Conservation (phyloP, 2,113 vertebrate genomes). For the Proteles cristata region DNA sequence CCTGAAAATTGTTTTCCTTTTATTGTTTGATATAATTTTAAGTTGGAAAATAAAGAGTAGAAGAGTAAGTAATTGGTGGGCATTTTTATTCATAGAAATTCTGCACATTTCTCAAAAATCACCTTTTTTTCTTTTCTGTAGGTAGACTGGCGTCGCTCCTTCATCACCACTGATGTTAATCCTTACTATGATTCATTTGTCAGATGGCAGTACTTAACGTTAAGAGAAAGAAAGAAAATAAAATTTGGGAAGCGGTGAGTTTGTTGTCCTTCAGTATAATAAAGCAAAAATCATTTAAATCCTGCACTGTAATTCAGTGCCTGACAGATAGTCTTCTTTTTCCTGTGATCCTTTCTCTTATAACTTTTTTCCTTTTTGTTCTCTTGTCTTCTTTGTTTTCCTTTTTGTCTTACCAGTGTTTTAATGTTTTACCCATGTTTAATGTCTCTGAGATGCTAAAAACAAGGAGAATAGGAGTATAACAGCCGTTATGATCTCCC, state of each 20-base stretch:
- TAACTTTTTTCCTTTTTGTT: background rate
- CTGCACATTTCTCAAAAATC: background rate
- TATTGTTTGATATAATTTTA: background rate
- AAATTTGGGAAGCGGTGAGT: constrained; percentile 98
- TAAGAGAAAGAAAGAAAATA: constrained; percentile 96
- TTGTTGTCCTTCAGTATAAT: background rate
- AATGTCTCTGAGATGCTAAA: constrained; percentile 27
- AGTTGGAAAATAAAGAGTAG: constrained; percentile 14
- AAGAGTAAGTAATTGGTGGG: background rate
- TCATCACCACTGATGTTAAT: constrained; percentile 97
- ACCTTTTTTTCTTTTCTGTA: constrained; percentile 69
- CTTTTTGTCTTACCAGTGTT: background rate
- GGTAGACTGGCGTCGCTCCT: constrained; percentile 98
- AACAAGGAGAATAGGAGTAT: background rate
- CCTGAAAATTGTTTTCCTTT: constrained; percentile 9
- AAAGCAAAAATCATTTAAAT: constrained; percentile 3
- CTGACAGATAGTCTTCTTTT: background rate
- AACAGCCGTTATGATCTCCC: constrained; percentile 9
- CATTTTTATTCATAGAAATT: background rate
- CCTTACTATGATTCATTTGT: constrained; percentile 99
- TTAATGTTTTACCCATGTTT: constrained; percentile 34
- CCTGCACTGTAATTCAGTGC: background rate
- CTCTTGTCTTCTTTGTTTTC: background rate
- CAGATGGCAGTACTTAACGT: constrained; percentile 94
- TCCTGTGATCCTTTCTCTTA: background rate